phyloP scores from a whole-genome alignment of 2,888 invertebrate species.

The Caenorhabditis parvicauda region DNA sequence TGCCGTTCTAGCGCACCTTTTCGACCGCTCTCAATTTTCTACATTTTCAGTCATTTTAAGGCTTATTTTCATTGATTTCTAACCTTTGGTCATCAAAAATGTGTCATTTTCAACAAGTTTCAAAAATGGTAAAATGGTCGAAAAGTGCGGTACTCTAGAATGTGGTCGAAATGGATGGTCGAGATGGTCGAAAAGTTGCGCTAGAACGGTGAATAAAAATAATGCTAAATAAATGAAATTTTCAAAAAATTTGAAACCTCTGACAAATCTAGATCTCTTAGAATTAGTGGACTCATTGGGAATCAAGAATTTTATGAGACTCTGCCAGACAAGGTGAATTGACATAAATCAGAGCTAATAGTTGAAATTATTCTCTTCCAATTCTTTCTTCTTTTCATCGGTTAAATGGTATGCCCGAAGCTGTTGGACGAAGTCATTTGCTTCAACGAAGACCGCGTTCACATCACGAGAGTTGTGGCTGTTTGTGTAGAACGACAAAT shows the following conservation, averaged over 20 bases:
- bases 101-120: too few relatives aligned
- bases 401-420: constrained; percentile 3
- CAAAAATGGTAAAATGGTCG: too few relatives aligned
- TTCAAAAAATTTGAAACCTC: constrained; percentile 11
- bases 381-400: constrained; percentile 8
- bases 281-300: constrained; percentile 6
- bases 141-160: too few relatives aligned
- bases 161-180: too few relatives aligned
- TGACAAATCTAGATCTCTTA: constrained; percentile 9
- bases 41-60: too few relatives aligned
- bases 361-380: constrained; percentile 3
- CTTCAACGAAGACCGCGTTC: constrained; percentile 4
- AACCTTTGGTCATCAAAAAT: too few relatives aligned
- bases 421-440: constrained; percentile 4
- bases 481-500: constrained; percentile 10
- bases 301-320: constrained; percentile 3
- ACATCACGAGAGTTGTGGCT: constrained; percentile 5
- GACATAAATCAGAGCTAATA: too few relatives aligned
- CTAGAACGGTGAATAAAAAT: constrained; percentile 13
- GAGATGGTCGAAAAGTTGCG: too few relatives aligned
- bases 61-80: too few relatives aligned
- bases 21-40: too few relatives aligned
- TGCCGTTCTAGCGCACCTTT: too few relatives aligned
- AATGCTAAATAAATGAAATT: constrained; percentile 13
- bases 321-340: too few relatives aligned